These are phyloP conservation scores for Hippopotamyrus pictus DNA, from an alignment of 2,797 vertebrate genomes.

Conservation along the genomic window DNA sequence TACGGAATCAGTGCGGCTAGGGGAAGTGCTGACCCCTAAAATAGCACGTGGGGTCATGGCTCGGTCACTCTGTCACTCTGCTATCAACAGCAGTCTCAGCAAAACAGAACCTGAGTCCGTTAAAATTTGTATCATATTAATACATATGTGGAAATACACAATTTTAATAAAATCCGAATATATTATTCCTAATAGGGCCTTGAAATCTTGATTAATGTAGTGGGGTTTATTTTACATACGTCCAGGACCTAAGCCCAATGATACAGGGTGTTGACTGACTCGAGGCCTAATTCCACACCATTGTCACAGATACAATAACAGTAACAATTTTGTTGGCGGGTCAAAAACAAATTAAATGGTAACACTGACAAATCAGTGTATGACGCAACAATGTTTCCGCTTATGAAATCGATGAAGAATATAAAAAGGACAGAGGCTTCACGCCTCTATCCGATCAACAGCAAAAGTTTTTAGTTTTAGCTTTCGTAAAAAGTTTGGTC, in stretches of 20 bases:
- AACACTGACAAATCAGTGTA: background rate
- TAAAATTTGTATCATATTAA: background rate
- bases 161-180: background rate
- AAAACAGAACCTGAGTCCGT: background rate
- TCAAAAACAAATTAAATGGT: background rate
- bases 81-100: constrained; percentile 5
- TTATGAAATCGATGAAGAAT: background rate
- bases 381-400: background rate
- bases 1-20: background rate
- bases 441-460: background rate
- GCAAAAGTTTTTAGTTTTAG: background rate
- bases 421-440: background rate
- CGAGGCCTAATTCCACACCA: background rate
- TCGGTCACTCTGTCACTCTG: constrained; percentile 12
- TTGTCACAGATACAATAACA: background rate
- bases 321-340: background rate
- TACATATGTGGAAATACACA: background rate
- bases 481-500: background rate
- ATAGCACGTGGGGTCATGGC: background rate
- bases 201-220: background rate
- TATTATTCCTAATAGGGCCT: background rate
- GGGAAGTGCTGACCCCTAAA: background rate
- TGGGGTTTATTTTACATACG: background rate
- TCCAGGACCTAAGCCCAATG: background rate
- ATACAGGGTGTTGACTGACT: background rate